Evolutionary conservation across 2,888 invertebrate species (phyloP).

Genomic region (Ectropis crepuscularia): DNA sequence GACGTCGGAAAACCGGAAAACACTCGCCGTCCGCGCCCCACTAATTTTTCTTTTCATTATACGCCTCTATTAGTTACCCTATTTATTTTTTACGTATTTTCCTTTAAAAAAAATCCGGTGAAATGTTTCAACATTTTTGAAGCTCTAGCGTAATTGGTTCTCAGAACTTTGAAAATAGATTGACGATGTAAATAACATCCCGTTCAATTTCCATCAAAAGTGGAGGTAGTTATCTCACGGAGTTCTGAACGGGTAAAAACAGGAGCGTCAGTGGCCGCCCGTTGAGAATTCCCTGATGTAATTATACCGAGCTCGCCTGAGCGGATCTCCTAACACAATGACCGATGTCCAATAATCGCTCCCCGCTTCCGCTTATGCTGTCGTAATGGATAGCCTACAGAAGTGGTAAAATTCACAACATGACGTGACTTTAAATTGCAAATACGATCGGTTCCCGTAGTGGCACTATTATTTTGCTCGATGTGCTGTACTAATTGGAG

Average conservation of each 20-base stretch:
- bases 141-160: neutral
- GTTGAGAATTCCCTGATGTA: conserved; percentile 78
- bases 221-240: conserved; percentile 34
- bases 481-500: too few species aligned
- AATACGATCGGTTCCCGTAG: too few species aligned
- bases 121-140: neutral
- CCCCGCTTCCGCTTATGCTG: conserved; percentile 42
- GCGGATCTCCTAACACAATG: conserved; percentile 75
- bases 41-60: conserved; percentile 74
- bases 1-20: conserved; percentile 77
- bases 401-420: neutral
- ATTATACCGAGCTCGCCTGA: conserved; percentile 71
- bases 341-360: conserved; percentile 67
- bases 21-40: conserved; percentile 67
- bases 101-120: neutral
- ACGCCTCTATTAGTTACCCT: conserved; percentile 54
- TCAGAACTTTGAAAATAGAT: conserved; percentile 5
- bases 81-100: conserved; percentile 45
- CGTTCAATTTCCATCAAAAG: conserved; percentile 34
- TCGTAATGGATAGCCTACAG: neutral
- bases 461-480: too few species aligned
- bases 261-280: conserved; percentile 51
- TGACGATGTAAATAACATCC: conserved; percentile 16
- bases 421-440: neutral
- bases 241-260: conserved; percentile 62